phyloP scores from a whole-genome alignment of 2,888 invertebrate species.

The Nemapogon koenigi region DNA sequence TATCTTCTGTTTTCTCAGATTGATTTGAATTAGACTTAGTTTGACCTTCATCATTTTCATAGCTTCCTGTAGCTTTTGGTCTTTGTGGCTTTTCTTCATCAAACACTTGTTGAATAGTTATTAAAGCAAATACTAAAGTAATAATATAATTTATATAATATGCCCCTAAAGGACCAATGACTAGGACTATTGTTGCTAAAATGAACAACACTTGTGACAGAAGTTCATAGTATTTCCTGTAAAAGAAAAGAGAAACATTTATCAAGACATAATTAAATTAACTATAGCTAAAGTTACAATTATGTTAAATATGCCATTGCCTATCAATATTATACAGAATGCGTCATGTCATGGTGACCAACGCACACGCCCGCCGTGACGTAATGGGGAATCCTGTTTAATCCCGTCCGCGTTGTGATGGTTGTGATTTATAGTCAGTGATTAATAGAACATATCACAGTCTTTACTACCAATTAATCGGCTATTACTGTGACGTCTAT shows the following conservation, averaged over 20 bases:
- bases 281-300: too few species aligned
- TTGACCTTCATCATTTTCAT: background rate
- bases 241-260: conserved; percentile 25
- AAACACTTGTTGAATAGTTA: conserved; percentile 65
- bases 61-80: conserved; percentile 13
- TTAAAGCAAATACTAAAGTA: conserved; percentile 54
- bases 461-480: too few species aligned
- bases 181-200: conserved; percentile 59
- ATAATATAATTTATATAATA: conserved; percentile 68
- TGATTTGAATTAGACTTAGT: conserved; percentile 11
- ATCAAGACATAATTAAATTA: too few species aligned
- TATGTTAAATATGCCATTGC: too few species aligned
- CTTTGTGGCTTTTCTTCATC: conserved; percentile 23
- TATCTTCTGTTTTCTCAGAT: conserved; percentile 10
- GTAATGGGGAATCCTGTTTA: too few species aligned
- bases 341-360: too few species aligned
- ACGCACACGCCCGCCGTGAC: too few species aligned
- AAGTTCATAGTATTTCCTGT: conserved; percentile 50
- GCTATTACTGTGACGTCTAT: too few species aligned
- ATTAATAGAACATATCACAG: too few species aligned
- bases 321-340: too few species aligned
- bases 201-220: conserved; percentile 55
- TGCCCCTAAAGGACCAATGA: conserved; percentile 67
- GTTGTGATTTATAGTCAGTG: too few species aligned
- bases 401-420: too few species aligned